phyloP scores from a whole-genome alignment of 2,113 vertebrate species.

The Eretmochelys imbricata region DNA sequence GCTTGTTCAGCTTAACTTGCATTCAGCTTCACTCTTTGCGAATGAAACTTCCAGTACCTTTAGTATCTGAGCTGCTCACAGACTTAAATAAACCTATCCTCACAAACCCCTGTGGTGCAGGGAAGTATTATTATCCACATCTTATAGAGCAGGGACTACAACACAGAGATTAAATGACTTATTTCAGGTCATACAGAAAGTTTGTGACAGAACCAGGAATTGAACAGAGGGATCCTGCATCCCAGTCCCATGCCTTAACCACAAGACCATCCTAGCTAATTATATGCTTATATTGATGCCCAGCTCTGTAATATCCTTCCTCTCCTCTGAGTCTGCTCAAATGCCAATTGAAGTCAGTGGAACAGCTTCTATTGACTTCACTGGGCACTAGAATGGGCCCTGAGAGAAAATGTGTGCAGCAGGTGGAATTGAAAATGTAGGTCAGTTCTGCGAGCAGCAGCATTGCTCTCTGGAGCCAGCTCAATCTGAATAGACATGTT shows the following conservation, averaged over 20 bases:
- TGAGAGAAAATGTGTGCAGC: not conserved
- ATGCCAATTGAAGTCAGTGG: not conserved
- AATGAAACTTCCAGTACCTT: not conserved
- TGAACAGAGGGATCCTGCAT: not conserved
- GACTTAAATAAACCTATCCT: not conserved
- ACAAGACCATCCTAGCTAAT: not conserved
- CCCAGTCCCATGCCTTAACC: not conserved
- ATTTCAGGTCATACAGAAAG: not conserved
- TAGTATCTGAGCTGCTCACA: not conserved
- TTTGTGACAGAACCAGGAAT: not conserved
- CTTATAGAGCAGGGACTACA: not conserved
- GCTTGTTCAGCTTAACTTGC: not conserved
- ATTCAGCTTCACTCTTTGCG: not conserved
- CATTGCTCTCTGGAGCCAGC: accelerated
- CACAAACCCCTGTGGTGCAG: not conserved
- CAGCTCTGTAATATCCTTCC: not conserved
- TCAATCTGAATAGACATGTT: not conserved
- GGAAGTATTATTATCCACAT: not conserved
- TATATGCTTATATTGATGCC: not conserved
- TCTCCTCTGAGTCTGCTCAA: not conserved
- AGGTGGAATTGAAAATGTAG: not conserved
- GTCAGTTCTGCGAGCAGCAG: not conserved
- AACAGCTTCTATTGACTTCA: not conserved
- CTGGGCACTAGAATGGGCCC: not conserved
- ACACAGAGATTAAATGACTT: not conserved